Evolutionary conservation across 2,113 vertebrate genomes (phyloP).

Genomic region (Chaetura pelagica): DNA sequence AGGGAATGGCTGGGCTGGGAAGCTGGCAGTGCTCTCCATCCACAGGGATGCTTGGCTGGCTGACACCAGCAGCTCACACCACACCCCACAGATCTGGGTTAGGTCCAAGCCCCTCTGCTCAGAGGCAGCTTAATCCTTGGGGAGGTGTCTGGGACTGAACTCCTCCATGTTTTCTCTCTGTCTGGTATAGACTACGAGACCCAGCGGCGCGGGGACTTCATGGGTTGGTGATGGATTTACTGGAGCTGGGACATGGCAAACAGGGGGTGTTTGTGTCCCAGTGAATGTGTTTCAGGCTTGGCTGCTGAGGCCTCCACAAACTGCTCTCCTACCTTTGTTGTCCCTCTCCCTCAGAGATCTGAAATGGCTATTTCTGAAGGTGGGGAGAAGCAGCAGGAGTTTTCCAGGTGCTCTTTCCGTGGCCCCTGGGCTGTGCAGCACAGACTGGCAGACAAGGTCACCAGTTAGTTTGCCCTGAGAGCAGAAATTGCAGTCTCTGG

Average conservation of each 20-base stretch:
- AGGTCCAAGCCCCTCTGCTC: not conserved
- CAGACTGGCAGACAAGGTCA: not conserved
- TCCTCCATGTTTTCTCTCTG: not conserved
- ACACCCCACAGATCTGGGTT: not conserved
- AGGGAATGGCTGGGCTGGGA: not conserved
- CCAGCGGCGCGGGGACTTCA: not conserved
- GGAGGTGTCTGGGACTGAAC: not conserved
- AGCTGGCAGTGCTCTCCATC: not conserved
- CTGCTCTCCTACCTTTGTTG: not conserved
- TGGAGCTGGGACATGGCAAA: not conserved
- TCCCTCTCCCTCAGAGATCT: not conserved
- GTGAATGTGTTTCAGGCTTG: accelerated
- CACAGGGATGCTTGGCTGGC: accelerated
- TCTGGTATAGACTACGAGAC: slow-evolving; percentile 34
- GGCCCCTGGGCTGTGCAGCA: not conserved
- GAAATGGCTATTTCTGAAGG: not conserved
- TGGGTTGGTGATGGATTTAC: slow-evolving; percentile 45
- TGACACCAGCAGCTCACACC: not conserved
- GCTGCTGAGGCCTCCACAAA: not conserved
- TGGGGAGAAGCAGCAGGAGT: not conserved
- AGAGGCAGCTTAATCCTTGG: not conserved
- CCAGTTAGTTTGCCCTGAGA: no score
- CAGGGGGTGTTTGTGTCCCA: not conserved
- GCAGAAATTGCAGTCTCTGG: not conserved
- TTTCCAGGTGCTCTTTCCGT: not conserved